These are phyloP conservation scores for Metaphire vulgaris DNA, from an alignment of 1,140 invertebrate genomes.

Conservation along the genomic window DNA sequence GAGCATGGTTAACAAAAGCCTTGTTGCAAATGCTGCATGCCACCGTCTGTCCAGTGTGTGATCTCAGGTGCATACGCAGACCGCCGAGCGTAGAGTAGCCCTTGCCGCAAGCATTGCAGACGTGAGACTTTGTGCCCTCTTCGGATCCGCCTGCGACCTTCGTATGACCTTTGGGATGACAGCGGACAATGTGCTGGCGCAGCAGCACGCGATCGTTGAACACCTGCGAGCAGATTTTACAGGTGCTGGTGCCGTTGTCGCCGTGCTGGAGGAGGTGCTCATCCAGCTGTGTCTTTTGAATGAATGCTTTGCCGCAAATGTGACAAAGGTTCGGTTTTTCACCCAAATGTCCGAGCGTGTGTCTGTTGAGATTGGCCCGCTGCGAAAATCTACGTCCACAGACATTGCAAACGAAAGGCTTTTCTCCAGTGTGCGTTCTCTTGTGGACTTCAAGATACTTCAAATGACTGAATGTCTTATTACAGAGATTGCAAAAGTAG, in stretches of 20 bases:
- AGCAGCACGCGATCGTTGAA: neutral
- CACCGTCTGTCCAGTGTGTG: conserved; percentile 81
- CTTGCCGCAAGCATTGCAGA: conserved; percentile 43
- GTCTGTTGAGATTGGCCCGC: conserved; percentile 6
- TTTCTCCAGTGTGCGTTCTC: conserved; percentile 87
- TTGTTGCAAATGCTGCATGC: conserved; percentile 66
- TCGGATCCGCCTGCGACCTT: conserved; percentile 59
- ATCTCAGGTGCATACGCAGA: conserved; percentile 86
- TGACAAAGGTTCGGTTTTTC: conserved; percentile 65
- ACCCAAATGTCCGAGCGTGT: conserved; percentile 36
- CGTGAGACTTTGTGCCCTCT: conserved; percentile 96
- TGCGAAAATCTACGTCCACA: conserved; percentile 87
- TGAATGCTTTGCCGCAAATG: conserved; percentile 43
- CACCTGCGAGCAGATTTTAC: conserved; percentile 4
- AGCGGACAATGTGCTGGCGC: conserved; percentile 5
- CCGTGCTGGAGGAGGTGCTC: neutral
- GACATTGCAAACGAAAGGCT: conserved; percentile 85
- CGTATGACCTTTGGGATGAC: neutral
- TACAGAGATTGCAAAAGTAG: conserved; percentile 39
- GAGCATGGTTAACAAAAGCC: conserved; percentile 96
- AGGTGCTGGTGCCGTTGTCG: conserved; percentile 67
- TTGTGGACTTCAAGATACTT: conserved; percentile 89
- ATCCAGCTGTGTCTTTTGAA: neutral
- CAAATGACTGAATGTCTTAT: conserved; percentile 59
- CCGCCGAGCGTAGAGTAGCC: conserved; percentile 76